Evolutionary conservation across 2,888 invertebrate species (phyloP).

Genomic region (Eretmocerus hayati): DNA sequence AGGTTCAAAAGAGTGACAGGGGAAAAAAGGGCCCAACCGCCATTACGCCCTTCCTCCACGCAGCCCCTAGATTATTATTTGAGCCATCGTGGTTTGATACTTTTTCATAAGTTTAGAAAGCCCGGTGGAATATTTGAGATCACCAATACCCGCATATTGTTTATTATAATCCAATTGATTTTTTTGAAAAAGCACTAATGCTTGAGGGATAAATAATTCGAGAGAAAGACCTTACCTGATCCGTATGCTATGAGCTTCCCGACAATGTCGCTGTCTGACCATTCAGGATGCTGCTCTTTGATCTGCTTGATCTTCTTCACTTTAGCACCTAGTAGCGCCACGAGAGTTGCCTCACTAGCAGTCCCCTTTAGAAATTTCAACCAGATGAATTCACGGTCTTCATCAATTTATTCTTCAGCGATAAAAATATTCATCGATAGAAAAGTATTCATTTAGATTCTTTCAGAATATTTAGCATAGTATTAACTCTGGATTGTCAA

Average conservation of each 20-base stretch:
- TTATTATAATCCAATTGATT: no score
- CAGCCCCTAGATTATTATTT: no score
- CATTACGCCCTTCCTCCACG: no score
- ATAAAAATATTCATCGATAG: no score
- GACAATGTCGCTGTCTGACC: constrained; percentile 65
- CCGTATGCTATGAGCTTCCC: constrained; percentile 80
- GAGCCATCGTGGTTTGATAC: no score
- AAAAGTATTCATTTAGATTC: no score
- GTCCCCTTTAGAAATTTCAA: constrained; percentile 59
- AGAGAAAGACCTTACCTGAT: constrained; percentile 61
- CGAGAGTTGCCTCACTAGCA: constrained; percentile 90
- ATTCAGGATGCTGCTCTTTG: constrained; percentile 67
- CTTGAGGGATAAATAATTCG: neutral
- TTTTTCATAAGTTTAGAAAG: neutral
- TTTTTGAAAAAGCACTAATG: no score
- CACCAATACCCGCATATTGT: no score
- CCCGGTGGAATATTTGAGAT: neutral
- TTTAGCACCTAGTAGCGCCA: constrained; percentile 86
- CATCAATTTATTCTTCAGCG: neutral
- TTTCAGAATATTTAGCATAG: no score
- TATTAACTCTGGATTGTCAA: no score
- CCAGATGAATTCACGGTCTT: neutral
- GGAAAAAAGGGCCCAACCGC: no score
- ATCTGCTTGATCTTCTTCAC: constrained; percentile 61
- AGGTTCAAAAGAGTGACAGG: no score